Conservation (phyloP, 53 echinoderm and acorn worm species). For the Paracentrotus lividus region DNA sequence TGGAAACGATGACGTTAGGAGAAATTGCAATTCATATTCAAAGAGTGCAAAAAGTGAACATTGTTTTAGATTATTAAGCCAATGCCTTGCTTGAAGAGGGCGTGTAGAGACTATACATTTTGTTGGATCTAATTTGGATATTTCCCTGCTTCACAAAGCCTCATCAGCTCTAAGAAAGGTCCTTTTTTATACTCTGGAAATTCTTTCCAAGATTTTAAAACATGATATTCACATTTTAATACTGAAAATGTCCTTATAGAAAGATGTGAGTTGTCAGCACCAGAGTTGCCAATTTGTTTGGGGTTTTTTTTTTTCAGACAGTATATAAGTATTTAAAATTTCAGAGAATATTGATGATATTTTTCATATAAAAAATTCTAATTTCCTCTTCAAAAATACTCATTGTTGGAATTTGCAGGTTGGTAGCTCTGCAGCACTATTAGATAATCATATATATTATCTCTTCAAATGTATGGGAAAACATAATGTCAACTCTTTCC, state of each 20-base stretch:
- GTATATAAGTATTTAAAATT: no score
- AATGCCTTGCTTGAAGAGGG: conserved; percentile 44
- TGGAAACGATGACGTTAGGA: conserved; percentile 89
- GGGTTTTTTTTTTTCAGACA: no score
- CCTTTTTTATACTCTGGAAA: no score
- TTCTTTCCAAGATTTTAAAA: background rate
- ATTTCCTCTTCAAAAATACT: no score
- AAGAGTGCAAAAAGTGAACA: conserved; percentile 58
- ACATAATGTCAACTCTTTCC: background rate
- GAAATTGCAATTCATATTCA: conserved; percentile 22
- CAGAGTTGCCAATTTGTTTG: no score
- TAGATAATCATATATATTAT: no score
- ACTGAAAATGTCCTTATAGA: no score
- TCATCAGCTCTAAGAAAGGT: background rate
- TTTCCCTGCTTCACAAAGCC: background rate
- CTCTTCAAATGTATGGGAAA: background rate
- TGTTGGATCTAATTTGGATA: conserved; percentile 6
- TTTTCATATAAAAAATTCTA: no score
- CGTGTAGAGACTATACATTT: background rate
- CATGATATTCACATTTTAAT: background rate
- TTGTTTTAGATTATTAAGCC: conserved; percentile 6
- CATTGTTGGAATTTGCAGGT: no score
- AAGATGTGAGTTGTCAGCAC: no score
- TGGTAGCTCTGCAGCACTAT: no score
- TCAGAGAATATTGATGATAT: no score